These are phyloP conservation scores for Drosophila asahinai DNA, from an alignment of 1,140 invertebrate genomes.

Conservation along the genomic window DNA sequence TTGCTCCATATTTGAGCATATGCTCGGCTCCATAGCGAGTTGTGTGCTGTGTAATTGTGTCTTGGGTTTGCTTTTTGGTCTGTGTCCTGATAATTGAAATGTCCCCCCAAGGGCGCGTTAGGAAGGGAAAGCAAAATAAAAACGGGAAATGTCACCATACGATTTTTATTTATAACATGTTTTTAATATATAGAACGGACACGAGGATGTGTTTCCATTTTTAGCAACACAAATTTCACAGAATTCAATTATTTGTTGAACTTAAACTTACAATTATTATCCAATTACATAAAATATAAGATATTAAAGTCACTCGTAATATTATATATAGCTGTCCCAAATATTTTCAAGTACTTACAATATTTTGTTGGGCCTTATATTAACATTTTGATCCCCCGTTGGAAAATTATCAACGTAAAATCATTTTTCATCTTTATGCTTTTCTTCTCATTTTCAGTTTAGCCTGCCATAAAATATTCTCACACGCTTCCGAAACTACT, in stretches of 20 bases:
- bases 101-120: slow-evolving; percentile 64
- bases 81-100: slow-evolving; percentile 78
- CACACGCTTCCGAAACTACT: slow-evolving; percentile 54
- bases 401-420: slow-evolving; percentile 37
- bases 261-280: too few relatives aligned
- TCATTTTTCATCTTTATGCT: slow-evolving; percentile 46
- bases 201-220: neutral
- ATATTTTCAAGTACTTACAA: neutral
- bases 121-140: slow-evolving; percentile 5
- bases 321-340: neutral
- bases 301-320: neutral
- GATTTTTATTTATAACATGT: slow-evolving; percentile 19
- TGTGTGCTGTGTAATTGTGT: slow-evolving; percentile 32
- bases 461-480: slow-evolving; percentile 50
- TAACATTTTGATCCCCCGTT: slow-evolving; percentile 30
- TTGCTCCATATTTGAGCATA: slow-evolving; percentile 72
- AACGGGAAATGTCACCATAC: slow-evolving; percentile 2
- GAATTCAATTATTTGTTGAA: too few relatives aligned
- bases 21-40: slow-evolving; percentile 39
- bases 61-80: slow-evolving; percentile 40
- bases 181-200: slow-evolving; percentile 1
- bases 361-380: slow-evolving; percentile 25
- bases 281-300: neutral
- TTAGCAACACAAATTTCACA: too few relatives aligned
- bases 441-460: slow-evolving; percentile 34